Conservation (phyloP, 2,797 vertebrate genomes). For the Vultur gryphus region DNA sequence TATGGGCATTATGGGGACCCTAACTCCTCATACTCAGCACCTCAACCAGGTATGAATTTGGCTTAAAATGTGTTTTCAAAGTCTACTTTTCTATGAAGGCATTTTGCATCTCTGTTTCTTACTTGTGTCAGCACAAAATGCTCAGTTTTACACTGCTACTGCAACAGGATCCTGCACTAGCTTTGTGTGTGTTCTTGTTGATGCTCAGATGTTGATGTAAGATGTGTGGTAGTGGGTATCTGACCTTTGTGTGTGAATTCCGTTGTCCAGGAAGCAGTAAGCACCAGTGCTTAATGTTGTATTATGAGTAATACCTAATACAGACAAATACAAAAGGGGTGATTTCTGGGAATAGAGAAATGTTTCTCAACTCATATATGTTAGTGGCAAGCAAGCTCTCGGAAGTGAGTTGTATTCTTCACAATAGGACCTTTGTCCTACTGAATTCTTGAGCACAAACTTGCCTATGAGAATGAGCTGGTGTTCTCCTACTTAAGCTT, state of each 20-base stretch:
- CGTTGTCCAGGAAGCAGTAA: background rate
- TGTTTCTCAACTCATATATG: background rate
- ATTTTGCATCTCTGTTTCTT: background rate
- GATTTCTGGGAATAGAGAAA: background rate
- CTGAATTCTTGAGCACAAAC: background rate
- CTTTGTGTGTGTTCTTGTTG: background rate
- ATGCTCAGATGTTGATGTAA: background rate
- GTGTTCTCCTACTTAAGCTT: background rate
- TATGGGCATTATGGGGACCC: slow-evolving; percentile 85
- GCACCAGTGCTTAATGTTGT: background rate
- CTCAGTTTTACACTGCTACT: background rate
- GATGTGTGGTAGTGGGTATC: background rate
- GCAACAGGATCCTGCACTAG: background rate
- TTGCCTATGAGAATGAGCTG: background rate
- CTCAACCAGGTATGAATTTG: slow-evolving; percentile 78
- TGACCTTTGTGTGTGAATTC: background rate
- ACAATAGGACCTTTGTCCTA: background rate
- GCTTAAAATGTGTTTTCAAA: background rate
- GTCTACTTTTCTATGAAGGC: background rate
- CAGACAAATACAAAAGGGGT: background rate
- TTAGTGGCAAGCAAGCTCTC: background rate
- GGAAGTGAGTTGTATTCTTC: background rate
- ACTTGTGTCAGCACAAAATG: background rate
- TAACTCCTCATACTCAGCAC: slow-evolving; percentile 68
- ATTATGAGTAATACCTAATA: background rate